Evolutionary conservation across 2,113 vertebrate species (phyloP), one percentile per base, ranked within the genome.

Genomic region (Prolemur simus): DNA sequence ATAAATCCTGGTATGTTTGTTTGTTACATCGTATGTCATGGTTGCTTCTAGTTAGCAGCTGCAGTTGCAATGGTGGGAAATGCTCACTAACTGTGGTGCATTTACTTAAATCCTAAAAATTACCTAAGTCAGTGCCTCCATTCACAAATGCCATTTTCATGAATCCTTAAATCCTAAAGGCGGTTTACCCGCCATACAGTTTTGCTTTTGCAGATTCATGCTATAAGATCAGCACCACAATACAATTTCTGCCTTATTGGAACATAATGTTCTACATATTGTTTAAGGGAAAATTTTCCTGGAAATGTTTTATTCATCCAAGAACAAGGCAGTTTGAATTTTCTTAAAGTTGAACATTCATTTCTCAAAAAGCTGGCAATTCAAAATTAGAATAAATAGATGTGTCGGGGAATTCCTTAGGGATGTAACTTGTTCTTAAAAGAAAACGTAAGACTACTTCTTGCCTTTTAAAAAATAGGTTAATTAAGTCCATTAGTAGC

Each of bases 281-380:
- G 80, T 97, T 97, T 96, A 95, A 94, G 81, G 45, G 86, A 63
- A 97, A 89, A 94, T 74, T 97, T 94, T 94, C 20, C 49, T 64
- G 88, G 96, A 96, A 95, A 97, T 97, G 58, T 97, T 98, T 98
- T 98, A 97, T 98, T 98, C 96, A 97, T 96, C 96, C 95, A 95
- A 95, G 97, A 96, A 87, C 10, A 69, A 94, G 86, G 68, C 95
- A 96, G 86, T 93, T 97, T 95, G 89, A 98, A 94, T 97, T 82
- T 97, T 98, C n/a, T 92, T 96, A 95, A 63, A 98, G 93, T 92
- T 95, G 94, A 98, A 95, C 13, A 47, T 74, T 84, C 29, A 95
- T 97, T 97, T 98, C 97, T 96, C 97, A 97, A 96, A 97, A 97
- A 5, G 0, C 60, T 98, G 92, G 81, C 45, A 96, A 89, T 95